A percentile compares a stretch with the other conserved stretches of the same genome.
Evolutionary conservation across 2,113 vertebrate species (phyloP).

Genomic region (Etheostoma cragini): DNA sequence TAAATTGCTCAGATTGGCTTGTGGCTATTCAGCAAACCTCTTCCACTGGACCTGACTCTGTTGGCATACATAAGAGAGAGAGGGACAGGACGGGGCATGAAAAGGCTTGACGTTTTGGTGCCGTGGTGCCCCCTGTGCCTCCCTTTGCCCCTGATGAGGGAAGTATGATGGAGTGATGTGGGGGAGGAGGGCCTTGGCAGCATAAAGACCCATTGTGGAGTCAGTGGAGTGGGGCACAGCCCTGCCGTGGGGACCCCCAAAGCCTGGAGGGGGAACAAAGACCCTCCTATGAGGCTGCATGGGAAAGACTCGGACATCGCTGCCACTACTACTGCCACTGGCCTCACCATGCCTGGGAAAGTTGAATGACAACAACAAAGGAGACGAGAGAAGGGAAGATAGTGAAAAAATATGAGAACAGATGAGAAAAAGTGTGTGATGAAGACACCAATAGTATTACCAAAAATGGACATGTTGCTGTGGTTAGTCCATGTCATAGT

Average conservation of each 20-base stretch:
- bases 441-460: background rate
- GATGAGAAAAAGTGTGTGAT: background rate
- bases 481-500: constrained; percentile 13
- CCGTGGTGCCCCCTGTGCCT: constrained; percentile 67
- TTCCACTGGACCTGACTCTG: constrained; percentile 59
- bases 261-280: constrained; percentile 79
- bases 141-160: constrained; percentile 72
- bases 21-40: constrained; percentile 52
- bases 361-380: constrained; percentile 32
- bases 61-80: constrained; percentile 48
- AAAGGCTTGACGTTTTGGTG: constrained; percentile 56
- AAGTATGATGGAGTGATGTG: constrained; percentile 57
- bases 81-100: constrained; percentile 52
- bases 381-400: constrained; percentile 10
- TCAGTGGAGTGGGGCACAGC: constrained; percentile 74
- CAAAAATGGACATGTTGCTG: background rate
- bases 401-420: constrained; percentile 7
- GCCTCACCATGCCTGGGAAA: constrained; percentile 68
- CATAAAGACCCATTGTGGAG: constrained; percentile 83
- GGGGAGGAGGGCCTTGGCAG: constrained; percentile 66
- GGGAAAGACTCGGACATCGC: constrained; percentile 75
- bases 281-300: constrained; percentile 81
- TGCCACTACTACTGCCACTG: constrained; percentile 59
- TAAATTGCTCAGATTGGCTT: constrained; percentile 51
- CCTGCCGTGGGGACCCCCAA: constrained; percentile 78